Evolutionary conservation across 2,888 invertebrate genomes (phyloP), one percentile per base, ranked within the genome.

Genomic region (Rhopalosiphum nymphaeae): DNA sequence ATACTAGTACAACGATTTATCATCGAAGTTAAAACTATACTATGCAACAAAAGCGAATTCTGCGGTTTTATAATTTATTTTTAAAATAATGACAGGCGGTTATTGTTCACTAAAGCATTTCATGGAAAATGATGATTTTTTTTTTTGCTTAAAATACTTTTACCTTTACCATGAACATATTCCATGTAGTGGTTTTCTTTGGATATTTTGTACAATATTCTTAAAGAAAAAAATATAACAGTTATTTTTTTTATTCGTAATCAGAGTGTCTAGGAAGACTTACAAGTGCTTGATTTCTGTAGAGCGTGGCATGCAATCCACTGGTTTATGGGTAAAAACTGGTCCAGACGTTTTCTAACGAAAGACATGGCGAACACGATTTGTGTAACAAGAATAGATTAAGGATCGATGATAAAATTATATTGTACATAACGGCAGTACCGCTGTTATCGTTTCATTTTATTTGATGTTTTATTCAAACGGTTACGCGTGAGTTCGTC

Each of bases 391-490:
- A 89, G 56, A 89, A 57, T 57, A 78, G 89, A 57, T 88, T 56
- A 88, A 88, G 26, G 25, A 84, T 84, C 91, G 53, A 91, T 56
- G 49, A 57, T 86, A 86, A 56, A 53, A 53, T 87, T 87, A 36
- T 36, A 78, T 36, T 42, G 78, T 9, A 21, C 78, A 53, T 10
- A n/a, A 90, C n/a, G 61, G 16, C 57, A n/a, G 13, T 53, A 21
- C n/a, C 21, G 1, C 21, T 56, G 42, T 7, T 9, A 78, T 26
- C 46, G 56, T 91, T 78, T 85, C 36, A 46, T 91, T 91, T 91
- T 85, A 57, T 91, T 85, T 85, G 56, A 49, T 84, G 91, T 91
- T 78, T 91, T 53, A 53, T 91, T 91, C 53, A 53, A 42, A 91
- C 25, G 1, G 78, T 53, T 91, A 25, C 42, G 46, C 29, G n/a